Percentiles rank a stretch among this genome's conserved stretches.
Conservation (phyloP, 1,140 invertebrate genomes). For the Drosophila saltans region DNA sequence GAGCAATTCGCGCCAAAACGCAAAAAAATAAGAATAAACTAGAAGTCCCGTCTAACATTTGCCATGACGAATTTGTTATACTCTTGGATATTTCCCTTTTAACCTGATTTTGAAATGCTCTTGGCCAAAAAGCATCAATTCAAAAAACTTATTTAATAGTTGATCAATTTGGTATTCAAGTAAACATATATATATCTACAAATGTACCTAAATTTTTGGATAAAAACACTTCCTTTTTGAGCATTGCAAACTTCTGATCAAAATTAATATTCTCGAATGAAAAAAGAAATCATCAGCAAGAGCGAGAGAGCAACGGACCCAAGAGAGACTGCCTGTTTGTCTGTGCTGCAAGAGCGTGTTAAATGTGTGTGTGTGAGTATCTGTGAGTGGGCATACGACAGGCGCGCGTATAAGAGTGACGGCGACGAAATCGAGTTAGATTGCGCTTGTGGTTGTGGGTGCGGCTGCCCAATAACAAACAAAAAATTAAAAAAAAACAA, state of each 20-base stretch:
- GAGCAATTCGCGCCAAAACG: conserved; percentile 63
- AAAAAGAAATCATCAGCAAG: conserved; percentile 35
- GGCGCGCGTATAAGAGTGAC: conserved; percentile 64
- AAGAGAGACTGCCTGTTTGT: conserved; percentile 13
- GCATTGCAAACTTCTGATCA: no score
- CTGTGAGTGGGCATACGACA: conserved; percentile 57
- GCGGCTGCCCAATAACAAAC: conserved; percentile 48
- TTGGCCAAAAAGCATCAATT: no score
- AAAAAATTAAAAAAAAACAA: conserved; percentile 24
- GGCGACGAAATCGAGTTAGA: conserved; percentile 34
- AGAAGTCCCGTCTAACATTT: no score
- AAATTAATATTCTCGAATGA: neutral
- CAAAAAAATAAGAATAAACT: conserved; percentile 21
- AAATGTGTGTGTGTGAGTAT: neutral
- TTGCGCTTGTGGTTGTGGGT: conserved; percentile 61
- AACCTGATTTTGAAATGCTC: no score
- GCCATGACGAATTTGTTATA: no score
- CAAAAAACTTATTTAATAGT: no score
- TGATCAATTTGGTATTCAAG: no score
- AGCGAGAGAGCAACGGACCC: neutral
- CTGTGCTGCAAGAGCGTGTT: conserved; percentile 18
- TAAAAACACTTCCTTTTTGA: no score
- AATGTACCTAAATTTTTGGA: neutral
- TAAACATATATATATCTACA: neutral
- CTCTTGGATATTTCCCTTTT: no score